Conservation (phyloP, 2,888 invertebrate genomes). For the Ochropleura plecta region DNA sequence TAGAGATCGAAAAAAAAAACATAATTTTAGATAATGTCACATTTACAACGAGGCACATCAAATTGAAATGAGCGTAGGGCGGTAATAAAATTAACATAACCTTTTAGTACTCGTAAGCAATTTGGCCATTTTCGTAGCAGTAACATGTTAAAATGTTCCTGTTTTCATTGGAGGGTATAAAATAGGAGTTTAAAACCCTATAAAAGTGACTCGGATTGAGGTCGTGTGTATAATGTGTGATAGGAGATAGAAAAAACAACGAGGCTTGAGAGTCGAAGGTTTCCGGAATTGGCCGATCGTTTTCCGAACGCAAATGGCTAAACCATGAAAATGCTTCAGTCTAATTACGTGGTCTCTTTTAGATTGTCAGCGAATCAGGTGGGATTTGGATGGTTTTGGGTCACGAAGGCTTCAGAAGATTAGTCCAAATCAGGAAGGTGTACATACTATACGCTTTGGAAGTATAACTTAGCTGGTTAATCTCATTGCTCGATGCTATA, state of each 20-base stretch:
- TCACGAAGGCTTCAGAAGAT: constrained; percentile 18
- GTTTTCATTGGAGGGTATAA: constrained; percentile 74
- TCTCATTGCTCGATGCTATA: constrained; percentile 22
- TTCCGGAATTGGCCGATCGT: constrained; percentile 5
- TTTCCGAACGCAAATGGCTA: constrained; percentile 3
- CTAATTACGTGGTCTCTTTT: background rate
- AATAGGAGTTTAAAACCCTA: constrained; percentile 73
- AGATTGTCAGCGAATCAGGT: background rate
- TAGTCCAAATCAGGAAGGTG: constrained; percentile 24
- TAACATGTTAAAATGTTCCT: constrained; percentile 73
- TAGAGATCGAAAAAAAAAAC: constrained; percentile 36
- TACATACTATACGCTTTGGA: constrained; percentile 20
- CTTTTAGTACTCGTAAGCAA: constrained; percentile 73
- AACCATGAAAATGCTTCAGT: background rate
- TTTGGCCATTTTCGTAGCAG: constrained; percentile 72
- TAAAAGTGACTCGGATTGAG: constrained; percentile 72
- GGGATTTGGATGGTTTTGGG: background rate
- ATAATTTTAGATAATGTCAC: constrained; percentile 56
- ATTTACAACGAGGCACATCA: constrained; percentile 52
- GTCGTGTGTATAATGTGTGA: constrained; percentile 63
- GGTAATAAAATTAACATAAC: constrained; percentile 77
- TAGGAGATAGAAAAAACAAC: constrained; percentile 12
- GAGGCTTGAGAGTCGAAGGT: constrained; percentile 1
- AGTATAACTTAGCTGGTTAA: constrained; percentile 20
- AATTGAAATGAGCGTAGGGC: constrained; percentile 58